Base-by-base conservation (phyloP, 2,113 vertebrate species). In the Pseudorhombus dupliciocellatus region DNA sequence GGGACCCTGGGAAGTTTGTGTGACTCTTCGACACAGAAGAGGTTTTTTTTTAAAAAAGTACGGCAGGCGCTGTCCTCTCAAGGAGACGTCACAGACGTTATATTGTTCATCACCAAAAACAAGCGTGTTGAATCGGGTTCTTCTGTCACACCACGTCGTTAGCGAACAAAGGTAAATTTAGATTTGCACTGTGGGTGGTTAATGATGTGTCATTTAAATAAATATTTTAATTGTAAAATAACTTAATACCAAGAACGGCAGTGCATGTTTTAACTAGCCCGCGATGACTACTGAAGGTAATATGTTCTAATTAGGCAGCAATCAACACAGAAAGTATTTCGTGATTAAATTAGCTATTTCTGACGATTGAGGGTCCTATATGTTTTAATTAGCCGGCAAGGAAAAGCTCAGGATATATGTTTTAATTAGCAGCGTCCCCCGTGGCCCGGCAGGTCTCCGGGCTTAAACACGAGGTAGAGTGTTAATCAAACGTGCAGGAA, bases 401-500 rank as follows among this genome's bases (percentile, higher is more conserved):
- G 53, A 66, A 79, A 84, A 58, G 56, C 54, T 28, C 34, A 85
- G 85, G 81, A 80, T 88, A 85, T 89, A 91, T 90, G 80, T 90
- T 90, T 91, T 90, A 91, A 91, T 91, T 90, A 90, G 89, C 62
- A 14, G 2, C 2, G 70, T 90, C 87, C 82, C 87, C 55, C 64
- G 86, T 78, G 89, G 87, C 70, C 77, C 54, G 2, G 16, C 9
- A 57, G 80, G 81, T 85, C 83, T 66, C 50, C 0, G 85, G 87
- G 74, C 74, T 86, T 64, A 80, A 85, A 78, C 81, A 77, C 62
- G 51, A 87, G 88, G 75, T 79, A 61, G 73, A 84, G 44, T 70
- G 87, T 90, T 91, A 91, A 91, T 91, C 87, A 91, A 90, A 91
- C 75, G 83, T 81, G 77, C 68, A 84, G 73, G 80, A 91, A 88